These are phyloP conservation scores for Chydorus sphaericus DNA, from an alignment of 2,888 invertebrate genomes.

Conservation along the genomic window DNA sequence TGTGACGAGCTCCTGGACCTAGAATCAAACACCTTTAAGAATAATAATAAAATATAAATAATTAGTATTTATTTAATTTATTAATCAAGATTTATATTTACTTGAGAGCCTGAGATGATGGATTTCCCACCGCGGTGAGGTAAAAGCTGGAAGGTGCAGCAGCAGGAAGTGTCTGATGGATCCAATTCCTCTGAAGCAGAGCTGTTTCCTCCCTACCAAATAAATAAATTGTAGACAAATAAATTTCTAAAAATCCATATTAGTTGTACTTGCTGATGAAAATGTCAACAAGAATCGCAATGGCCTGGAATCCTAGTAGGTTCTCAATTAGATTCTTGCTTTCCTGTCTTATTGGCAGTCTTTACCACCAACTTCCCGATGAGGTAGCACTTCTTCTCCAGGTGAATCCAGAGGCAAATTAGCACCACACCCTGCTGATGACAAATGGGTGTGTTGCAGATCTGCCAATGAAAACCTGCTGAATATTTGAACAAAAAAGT, in stretches of 20 bases:
- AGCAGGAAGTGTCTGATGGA: constrained; percentile 71
- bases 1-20: constrained; percentile 54
- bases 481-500: constrained; percentile 30
- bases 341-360: constrained; percentile 21
- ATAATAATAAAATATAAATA: constrained; percentile 11
- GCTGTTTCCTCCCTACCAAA: constrained; percentile 60
- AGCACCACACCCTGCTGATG: constrained; percentile 55
- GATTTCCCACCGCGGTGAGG: constrained; percentile 43
- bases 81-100: constrained; percentile 29
- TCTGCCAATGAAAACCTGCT: constrained; percentile 79
- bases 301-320: constrained; percentile 56
- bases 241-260: constrained; percentile 1
- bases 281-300: constrained; percentile 65
- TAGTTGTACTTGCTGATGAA: constrained; percentile 8
- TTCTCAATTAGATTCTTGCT: constrained; percentile 43
- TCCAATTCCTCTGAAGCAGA: constrained; percentile 69
- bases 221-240: constrained; percentile 14
- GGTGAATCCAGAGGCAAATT: constrained; percentile 78
- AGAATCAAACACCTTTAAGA: constrained; percentile 38
- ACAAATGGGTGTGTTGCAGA: constrained; percentile 85
- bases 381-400: constrained; percentile 56
- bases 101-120: constrained; percentile 51
- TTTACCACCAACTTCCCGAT: background rate
- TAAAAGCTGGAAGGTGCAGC: constrained; percentile 59
- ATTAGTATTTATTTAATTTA: too few species aligned